These are phyloP conservation scores for Odontocerum albicorne DNA, from an alignment of 2,888 invertebrate species.

Conservation along the genomic window DNA sequence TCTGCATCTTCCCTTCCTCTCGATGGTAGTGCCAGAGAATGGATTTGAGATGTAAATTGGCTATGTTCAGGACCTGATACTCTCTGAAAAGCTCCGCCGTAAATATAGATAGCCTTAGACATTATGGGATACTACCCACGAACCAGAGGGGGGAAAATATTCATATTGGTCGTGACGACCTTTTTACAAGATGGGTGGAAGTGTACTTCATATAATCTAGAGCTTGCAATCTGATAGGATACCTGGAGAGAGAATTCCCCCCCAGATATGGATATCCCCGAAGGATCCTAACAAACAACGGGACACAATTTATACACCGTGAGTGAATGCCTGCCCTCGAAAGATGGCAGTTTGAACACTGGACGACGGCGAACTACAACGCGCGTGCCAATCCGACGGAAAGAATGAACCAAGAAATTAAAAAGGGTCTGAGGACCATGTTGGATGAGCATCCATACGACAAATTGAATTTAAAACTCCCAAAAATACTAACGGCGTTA, in stretches of 20 bases:
- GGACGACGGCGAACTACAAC: conserved; percentile 37
- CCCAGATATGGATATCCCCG: background rate
- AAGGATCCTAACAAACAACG: conserved; percentile 1
- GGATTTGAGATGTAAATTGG: too few species aligned
- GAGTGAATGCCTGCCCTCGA: conserved; percentile 12
- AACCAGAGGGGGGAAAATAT: conserved; percentile 23
- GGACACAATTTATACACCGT: background rate
- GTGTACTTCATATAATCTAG: conserved; percentile 32
- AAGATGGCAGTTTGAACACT: conserved; percentile 25
- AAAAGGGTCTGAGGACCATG: conserved; percentile 36
- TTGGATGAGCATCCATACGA: conserved; percentile 2
- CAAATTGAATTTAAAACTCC: background rate
- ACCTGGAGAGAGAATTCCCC: background rate
- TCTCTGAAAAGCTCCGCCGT: too few species aligned
- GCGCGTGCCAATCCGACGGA: conserved; percentile 38
- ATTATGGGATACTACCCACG: conserved; percentile 1
- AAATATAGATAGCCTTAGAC: too few species aligned
- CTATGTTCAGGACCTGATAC: too few species aligned
- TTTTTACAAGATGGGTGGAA: conserved; percentile 38
- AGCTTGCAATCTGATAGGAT: background rate
- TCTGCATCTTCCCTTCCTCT: too few species aligned
- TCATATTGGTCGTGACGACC: conserved; percentile 36
- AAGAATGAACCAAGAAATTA: conserved; percentile 37
- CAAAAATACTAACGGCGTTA: background rate
- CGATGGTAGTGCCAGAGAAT: too few species aligned